Evolutionary conservation across 2,113 vertebrate species (phyloP), one percentile per base, ranked within the genome.

Genomic region (Ceyx cyanopectus): DNA sequence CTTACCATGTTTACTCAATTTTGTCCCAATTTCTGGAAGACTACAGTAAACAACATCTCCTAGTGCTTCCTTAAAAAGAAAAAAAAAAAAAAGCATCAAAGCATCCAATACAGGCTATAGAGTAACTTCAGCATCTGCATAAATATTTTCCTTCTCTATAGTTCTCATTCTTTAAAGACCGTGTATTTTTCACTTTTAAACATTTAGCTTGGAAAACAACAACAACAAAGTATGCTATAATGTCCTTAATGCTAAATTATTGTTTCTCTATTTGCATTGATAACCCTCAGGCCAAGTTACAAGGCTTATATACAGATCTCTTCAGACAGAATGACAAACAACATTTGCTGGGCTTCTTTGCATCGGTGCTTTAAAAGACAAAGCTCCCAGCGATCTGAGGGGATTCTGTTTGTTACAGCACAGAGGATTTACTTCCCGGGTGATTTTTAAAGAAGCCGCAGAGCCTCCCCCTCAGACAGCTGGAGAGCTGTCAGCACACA

Each of bases 11-110:
- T 99, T 99, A 90, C 97, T 98, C 87, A 99, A 95, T 94, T 99
- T 98, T 95, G 98, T 98, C 54, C 99, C 99, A 94, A 99, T 94
- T 96, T 99, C 99, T 96, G 99, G 99, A 78, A 99, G 98, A 93
- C 99, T 98, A 98, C 99, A 99, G 94, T 99, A 99, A 95, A 99
- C 99, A 85, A 99, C 98, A 18, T 99, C 99, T 86, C 99, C 99
- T 96, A 99, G 95, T 63, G 99, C 98, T 95, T 99, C 99, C 99
- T 99, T 95, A 91, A 96, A 22, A 12, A 22, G 22, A 48, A 12
- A 50, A 94, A 86, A 50, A 94, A 86, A 66, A 20, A 90, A 79
- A 86, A 69, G 65, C 75, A 84, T 43, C 68, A 93, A 76, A 60
- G 60, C 41, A 60, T 20, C 37, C 14, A 30, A 53, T 60, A 82